phyloP scores from a whole-genome alignment of 2,888 invertebrate species.

The Mesorhabditis spiculigera region DNA sequence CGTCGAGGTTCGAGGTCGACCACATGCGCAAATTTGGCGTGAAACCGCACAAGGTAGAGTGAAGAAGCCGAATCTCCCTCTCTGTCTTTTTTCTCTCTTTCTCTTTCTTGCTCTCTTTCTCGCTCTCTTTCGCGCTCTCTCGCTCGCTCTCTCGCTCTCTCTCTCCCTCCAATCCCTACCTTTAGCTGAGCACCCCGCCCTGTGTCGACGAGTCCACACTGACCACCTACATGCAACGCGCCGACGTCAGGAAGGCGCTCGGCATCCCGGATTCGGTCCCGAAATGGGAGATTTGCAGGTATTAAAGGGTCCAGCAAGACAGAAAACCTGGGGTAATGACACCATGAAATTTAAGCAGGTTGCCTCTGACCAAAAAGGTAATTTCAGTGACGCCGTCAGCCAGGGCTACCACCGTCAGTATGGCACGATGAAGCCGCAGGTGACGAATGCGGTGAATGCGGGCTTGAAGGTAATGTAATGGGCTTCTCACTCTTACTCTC shows the following conservation, averaged over 20 bases:
- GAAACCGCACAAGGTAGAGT: not conserved
- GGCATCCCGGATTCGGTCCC: conserved; percentile 38
- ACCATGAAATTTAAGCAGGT: not conserved
- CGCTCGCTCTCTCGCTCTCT: too few relatives aligned
- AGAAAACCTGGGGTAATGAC: not conserved
- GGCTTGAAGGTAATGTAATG: conserved; percentile 9
- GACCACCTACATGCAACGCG: conserved; percentile 33
- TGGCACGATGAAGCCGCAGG: conserved; percentile 36
- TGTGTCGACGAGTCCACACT: conserved; percentile 35
- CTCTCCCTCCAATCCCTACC: not conserved
- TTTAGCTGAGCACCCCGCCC: conserved; percentile 14
- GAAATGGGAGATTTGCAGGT: conserved; percentile 38
- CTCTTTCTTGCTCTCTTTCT: too few relatives aligned
- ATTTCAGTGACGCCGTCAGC: conserved; percentile 38
- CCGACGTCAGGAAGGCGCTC: conserved; percentile 42
- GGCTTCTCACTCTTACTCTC: not conserved
- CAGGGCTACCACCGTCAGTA: conserved; percentile 37
- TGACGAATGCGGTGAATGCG: conserved; percentile 37
- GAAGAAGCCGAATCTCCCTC: not conserved
- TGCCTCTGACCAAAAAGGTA: not conserved
- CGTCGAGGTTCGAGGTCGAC: conserved; percentile 22
- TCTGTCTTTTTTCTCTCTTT: too few relatives aligned
- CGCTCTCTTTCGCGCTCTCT: too few relatives aligned
- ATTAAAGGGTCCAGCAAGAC: not conserved
- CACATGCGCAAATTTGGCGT: conserved; percentile 12